phyloP scores from a whole-genome alignment of 2,888 invertebrate species.

The Megalurothrips usitatus region DNA sequence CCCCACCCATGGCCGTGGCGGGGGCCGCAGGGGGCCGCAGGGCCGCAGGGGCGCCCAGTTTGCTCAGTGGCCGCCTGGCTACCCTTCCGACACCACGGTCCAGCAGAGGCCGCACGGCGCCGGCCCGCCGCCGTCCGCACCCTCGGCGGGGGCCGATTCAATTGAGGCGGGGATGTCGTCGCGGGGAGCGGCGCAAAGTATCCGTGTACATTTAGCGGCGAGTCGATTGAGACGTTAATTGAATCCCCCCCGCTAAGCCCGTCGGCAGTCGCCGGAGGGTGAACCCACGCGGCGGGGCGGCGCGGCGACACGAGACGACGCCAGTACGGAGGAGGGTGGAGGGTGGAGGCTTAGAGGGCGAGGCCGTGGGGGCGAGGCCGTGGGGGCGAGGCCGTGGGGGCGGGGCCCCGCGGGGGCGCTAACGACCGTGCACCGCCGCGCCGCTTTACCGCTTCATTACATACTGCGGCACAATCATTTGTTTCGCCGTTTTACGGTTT shows the following conservation, averaged over 20 bases:
- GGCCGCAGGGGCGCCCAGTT: no score
- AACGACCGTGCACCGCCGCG: slow-evolving; percentile 28
- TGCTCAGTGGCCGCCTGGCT: no score
- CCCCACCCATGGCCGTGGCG: no score
- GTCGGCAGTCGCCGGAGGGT: not conserved
- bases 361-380: not conserved
- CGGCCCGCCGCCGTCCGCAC: no score
- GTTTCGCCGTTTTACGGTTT: slow-evolving; percentile 19
- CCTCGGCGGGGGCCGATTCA: not conserved
- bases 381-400: not conserved
- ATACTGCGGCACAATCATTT: not conserved
- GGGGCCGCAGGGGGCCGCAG: no score
- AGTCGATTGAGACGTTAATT: slow-evolving; percentile 24
- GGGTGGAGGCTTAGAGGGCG: not conserved
- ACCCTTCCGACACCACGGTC: no score
- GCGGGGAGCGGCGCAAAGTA: not conserved
- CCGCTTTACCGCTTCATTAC: slow-evolving; percentile 22
- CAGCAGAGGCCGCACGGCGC: no score
- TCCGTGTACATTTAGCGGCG: slow-evolving; percentile 1
- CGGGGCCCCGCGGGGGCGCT: slow-evolving; percentile 4
- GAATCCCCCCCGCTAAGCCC: slow-evolving; percentile 11
- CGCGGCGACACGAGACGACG: not conserved
- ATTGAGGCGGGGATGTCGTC: not conserved
- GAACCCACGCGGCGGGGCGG: no score
- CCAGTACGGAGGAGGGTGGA: not conserved